Conservation (phyloP, 2,113 vertebrate genomes). For the Apteryx owenii region DNA sequence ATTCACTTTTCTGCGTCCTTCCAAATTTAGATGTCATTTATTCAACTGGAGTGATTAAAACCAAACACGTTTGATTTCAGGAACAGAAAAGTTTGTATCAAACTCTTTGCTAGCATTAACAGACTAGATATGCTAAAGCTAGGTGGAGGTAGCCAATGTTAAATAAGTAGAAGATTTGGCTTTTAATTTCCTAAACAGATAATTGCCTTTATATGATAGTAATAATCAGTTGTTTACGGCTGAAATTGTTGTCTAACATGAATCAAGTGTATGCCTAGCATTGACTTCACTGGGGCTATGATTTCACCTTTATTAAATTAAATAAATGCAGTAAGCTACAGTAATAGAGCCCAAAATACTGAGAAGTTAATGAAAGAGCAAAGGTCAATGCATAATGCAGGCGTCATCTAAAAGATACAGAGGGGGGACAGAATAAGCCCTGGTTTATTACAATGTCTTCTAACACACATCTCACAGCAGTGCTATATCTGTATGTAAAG, state of each 20-base stretch:
- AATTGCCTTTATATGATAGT: not conserved
- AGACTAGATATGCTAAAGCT: not conserved
- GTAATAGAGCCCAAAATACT: not conserved
- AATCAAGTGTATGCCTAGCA: not conserved
- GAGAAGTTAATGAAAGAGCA: not conserved
- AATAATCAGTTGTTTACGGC: not conserved
- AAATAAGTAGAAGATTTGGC: not conserved
- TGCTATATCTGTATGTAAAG: not conserved
- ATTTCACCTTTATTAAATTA: slow-evolving; percentile 23
- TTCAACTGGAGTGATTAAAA: not conserved
- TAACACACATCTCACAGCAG: not conserved
- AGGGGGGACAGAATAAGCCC: not conserved
- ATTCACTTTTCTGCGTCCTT: not conserved
- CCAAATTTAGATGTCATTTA: not conserved
- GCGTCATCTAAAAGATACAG: not conserved
- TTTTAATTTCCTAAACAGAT: not conserved
- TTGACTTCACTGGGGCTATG: not conserved
- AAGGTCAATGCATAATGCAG: not conserved
- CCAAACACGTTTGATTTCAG: rapidly evolving
- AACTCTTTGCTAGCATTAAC: not conserved
- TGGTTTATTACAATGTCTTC: not conserved
- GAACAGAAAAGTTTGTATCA: not conserved
- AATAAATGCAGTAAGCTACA: not conserved
- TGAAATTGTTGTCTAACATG: not conserved
- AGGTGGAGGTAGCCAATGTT: not conserved